Evolutionary conservation across 2,888 invertebrate genomes (phyloP).

Genomic region (Plutella xylostella): DNA sequence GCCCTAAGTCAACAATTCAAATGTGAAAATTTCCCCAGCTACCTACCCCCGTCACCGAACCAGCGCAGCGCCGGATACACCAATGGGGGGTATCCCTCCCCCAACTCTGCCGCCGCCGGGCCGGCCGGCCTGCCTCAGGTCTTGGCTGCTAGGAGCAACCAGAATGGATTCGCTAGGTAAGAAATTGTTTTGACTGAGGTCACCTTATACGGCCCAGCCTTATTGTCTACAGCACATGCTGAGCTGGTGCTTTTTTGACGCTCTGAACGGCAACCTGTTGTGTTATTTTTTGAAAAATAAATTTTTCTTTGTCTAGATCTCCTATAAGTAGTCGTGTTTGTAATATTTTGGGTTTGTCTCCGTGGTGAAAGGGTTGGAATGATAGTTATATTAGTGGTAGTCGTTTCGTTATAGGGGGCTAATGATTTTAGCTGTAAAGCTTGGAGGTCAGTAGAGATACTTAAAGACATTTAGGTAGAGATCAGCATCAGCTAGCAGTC

Average conservation of each 20-base stretch:
- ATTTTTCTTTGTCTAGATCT: background rate
- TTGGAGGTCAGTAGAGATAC: too few relatives aligned
- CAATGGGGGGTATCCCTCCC: conserved; percentile 23
- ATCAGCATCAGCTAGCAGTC: too few relatives aligned
- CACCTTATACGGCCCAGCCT: too few relatives aligned
- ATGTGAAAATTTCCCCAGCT: conserved; percentile 30
- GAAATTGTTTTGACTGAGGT: background rate
- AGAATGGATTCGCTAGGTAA: background rate
- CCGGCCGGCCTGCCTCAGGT: conserved; percentile 27
- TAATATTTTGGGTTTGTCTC: too few relatives aligned
- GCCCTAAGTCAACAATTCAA: background rate
- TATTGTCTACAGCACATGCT: background rate
- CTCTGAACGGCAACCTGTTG: background rate
- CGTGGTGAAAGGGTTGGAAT: too few relatives aligned
- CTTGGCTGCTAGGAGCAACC: conserved; percentile 39
- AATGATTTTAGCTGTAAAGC: too few relatives aligned
- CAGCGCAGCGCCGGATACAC: conserved; percentile 33
- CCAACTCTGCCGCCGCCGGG: background rate
- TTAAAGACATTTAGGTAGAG: too few relatives aligned
- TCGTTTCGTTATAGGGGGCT: too few relatives aligned
- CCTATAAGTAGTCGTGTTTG: too few relatives aligned
- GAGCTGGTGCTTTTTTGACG: background rate
- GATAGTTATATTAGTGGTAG: too few relatives aligned
- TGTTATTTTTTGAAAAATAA: background rate
- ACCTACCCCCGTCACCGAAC: conserved; percentile 43